Base-by-base conservation (phyloP, 2,888 invertebrate genomes). In the Drosophila peninsularis region DNA sequence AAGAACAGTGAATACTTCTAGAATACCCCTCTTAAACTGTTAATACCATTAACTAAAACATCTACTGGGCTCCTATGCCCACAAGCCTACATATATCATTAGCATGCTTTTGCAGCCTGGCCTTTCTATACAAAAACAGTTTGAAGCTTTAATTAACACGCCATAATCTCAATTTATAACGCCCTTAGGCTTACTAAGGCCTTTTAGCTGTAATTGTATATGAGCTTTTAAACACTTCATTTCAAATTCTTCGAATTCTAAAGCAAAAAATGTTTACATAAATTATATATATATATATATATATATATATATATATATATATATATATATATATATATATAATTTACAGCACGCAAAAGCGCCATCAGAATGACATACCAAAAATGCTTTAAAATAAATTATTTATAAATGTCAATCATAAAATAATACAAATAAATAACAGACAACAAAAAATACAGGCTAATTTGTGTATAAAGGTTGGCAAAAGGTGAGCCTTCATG, bases 341-440 rank as follows among this genome's bases (percentile, higher is more conserved):
- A 17, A 50, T 34, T 21, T 50, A 19, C 7, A 21, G 3, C 49
- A 47, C 30, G 49, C 19, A 50, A 34, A 14, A 14, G 19, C 4
- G 14, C 34, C 32, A 50, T 9, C 13, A 5, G 1, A 49, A 17
- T 17, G 49, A 5, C 30, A 14, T 32, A 32, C 17, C 13, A 13
- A 32, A 32, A 19, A 32, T 32, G 13, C 19, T 32, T 19, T 49
- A 19, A 49, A 32, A 13, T 50, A 50, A 34, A 50, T 50, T 17
- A 50, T 50, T 50, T 50, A 50, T 50, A 27, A 27, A 36, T 53
- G 37, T 17, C 52, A 53, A 53, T 53, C 24, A 37, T 11, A 24
- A 17, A 24, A 24, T 37, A n/a, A 24, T n/a, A n/a, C 24, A 56
- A 34, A 13, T 34, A 45, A 47, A 30, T 30, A 47, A 47, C 5